A percentile compares a stretch with the other conserved stretches of the same genome.
phyloP scores from a whole-genome alignment of 2,797 vertebrate genomes.

The Tragopan temminckii region DNA sequence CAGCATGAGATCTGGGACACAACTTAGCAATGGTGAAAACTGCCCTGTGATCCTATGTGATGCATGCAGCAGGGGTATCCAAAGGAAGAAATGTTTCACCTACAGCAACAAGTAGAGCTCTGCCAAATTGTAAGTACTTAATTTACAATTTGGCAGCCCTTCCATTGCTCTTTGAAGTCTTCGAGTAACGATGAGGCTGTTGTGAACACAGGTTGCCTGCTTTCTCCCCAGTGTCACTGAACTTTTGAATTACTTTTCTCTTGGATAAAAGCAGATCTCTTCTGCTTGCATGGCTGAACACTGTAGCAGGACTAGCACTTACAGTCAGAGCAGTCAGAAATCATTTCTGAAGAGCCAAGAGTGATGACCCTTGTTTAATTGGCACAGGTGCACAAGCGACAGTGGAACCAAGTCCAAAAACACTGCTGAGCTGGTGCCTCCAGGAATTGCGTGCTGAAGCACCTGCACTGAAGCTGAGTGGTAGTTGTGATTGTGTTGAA shows the following conservation, averaged over 20 bases:
- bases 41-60: fast-evolving
- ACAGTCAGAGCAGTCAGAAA: neutral
- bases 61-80: fast-evolving
- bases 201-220: fast-evolving
- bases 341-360: neutral
- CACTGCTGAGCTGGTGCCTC: fast-evolving
- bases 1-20: neutral
- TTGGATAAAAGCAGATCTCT: neutral
- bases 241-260: neutral
- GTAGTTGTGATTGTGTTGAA: neutral
- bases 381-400: neutral
- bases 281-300: neutral
- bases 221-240: neutral
- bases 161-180: neutral
- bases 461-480: neutral
- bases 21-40: neutral
- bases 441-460: neutral
- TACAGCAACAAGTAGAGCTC: neutral
- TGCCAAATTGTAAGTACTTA: neutral
- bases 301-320: neutral
- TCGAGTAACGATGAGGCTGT: fast-evolving
- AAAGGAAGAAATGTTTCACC: neutral
- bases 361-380: neutral
- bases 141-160: neutral
- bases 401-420: fast-evolving